These are phyloP conservation scores for Drosophila asahinai DNA, from an alignment of 1,140 invertebrate genomes.

Conservation along the genomic window DNA sequence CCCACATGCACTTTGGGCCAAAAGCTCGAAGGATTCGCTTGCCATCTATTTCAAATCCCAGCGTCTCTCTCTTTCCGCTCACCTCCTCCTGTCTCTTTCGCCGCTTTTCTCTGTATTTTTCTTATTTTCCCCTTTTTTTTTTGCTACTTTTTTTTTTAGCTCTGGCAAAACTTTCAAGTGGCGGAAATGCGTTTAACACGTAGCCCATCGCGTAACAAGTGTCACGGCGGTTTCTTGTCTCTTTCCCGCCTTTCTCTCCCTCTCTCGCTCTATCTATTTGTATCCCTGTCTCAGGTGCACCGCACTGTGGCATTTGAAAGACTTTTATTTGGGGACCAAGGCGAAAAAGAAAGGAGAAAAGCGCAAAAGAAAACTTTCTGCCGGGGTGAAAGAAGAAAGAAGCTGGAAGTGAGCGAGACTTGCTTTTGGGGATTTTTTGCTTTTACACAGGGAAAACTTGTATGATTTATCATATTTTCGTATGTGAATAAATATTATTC, in stretches of 20 bases:
- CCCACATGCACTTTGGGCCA: slow-evolving; percentile 68
- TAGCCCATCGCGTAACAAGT: slow-evolving; percentile 61
- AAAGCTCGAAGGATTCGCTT: slow-evolving; percentile 56
- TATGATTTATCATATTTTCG: background rate
- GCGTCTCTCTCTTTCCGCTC: background rate
- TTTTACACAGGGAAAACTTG: background rate
- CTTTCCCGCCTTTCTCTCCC: slow-evolving; percentile 3
- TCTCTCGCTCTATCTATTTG: slow-evolving; percentile 22
- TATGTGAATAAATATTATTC: no score
- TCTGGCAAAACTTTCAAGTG: slow-evolving; percentile 57
- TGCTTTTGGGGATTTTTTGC: slow-evolving; percentile 2
- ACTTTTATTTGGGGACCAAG: slow-evolving; percentile 63
- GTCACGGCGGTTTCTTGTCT: slow-evolving; percentile 32
- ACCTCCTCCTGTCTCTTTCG: background rate
- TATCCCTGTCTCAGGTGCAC: slow-evolving; percentile 57
- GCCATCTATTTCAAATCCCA: slow-evolving; percentile 19
- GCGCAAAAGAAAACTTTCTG: slow-evolving; percentile 54
- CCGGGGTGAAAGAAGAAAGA: slow-evolving; percentile 19
- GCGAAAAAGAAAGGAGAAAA: slow-evolving; percentile 8
- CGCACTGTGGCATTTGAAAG: slow-evolving; percentile 62
- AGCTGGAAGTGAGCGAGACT: slow-evolving; percentile 14
- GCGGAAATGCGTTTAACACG: slow-evolving; percentile 76
- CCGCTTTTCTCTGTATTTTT: slow-evolving; percentile 3
- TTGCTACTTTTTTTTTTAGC: slow-evolving; percentile 2
- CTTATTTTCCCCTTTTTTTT: background rate